Conservation (phyloP, 2,888 invertebrate species). For the Epistrophe eligans region DNA sequence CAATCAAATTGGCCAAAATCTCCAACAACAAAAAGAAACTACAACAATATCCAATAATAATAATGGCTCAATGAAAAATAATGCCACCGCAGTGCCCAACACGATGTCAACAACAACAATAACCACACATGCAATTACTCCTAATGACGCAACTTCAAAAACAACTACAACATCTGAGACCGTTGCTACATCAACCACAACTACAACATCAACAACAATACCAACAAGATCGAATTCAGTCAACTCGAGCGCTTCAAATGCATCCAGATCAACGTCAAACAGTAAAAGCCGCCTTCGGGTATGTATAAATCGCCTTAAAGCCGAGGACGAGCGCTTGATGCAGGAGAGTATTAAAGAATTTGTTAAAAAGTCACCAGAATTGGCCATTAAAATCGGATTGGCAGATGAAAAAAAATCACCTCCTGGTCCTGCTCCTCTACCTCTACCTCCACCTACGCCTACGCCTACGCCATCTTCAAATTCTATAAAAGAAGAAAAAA, state of each 20-base stretch:
- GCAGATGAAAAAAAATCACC: slow-evolving; percentile 38
- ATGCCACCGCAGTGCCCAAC: slow-evolving; percentile 27
- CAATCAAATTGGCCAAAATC: slow-evolving; percentile 75
- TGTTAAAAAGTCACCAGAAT: slow-evolving; percentile 86
- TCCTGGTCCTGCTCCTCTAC: slow-evolving; percentile 37
- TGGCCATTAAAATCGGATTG: slow-evolving; percentile 86
- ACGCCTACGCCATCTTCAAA: slow-evolving; percentile 47
- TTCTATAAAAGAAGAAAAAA: slow-evolving; percentile 45
- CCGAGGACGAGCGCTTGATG: slow-evolving; percentile 86
- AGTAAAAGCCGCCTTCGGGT: slow-evolving; percentile 82
- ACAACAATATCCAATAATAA: slow-evolving; percentile 49
- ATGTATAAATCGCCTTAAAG: slow-evolving; percentile 83
- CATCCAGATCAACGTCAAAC: slow-evolving; percentile 76
- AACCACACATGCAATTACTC: slow-evolving; percentile 45
- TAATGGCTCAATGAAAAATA: slow-evolving; percentile 64
- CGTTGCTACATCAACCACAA: slow-evolving; percentile 25
- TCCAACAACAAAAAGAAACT: slow-evolving; percentile 45
- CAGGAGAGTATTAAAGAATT: slow-evolving; percentile 88
- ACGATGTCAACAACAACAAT: slow-evolving; percentile 76
- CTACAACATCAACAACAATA: slow-evolving; percentile 12
- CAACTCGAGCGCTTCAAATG: slow-evolving; percentile 78
- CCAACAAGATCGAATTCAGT: slow-evolving; percentile 86
- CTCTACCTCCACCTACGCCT: no score
- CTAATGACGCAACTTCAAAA: slow-evolving; percentile 40
- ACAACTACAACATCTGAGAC: slow-evolving; percentile 39